Base-by-base conservation (phyloP, 1,140 invertebrate genomes). In the Holcopasites calliopsidis region DNA sequence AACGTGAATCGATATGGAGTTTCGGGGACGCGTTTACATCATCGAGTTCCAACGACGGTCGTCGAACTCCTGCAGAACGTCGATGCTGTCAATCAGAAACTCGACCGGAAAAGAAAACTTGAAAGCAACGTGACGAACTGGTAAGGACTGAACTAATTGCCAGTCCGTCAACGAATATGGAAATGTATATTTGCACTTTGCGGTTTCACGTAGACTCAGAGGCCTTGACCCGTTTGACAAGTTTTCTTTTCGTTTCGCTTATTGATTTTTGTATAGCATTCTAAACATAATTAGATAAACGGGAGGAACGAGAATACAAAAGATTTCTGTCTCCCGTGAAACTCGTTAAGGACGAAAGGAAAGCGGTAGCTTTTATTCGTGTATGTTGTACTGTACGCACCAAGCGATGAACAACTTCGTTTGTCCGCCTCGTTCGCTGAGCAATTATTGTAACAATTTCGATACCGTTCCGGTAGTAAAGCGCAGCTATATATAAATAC, bases 361-460 rank as follows among this genome's bases (percentile, higher is more conserved):
- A 44, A 55, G 50, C 49, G 38, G 40, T 55, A 44, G 6, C 7
- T 61, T 35, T 13, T 42, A 35, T 74, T 66, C 62, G 55, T 74
- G 54, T 35, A 61, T 74, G 71, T 74, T 74, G 71, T 66, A 75
- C 50, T 58, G 72, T 69, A 75, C 54, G 58, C 72, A 58, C 18
- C 49, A 58, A 75, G 72, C 72, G 62, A 68, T 58, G 64, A 75
- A 58, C 54, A 68, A 69, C 50, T 40, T 38, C 52, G 52, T 31
- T 33, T 57, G 28, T 52, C 58, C 47, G 49, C 33, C 50, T 75
- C 58, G 47, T 26, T 44, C 42, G 72, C 62, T 75, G 72, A 75
- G 72, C 72, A 75, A 75, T 69, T 75, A 68, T 75, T 75, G 72
- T 75, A 75, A 75, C 64, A 69, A 75, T 75, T 35, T 75, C 64